A percentile compares a stretch with the other conserved stretches of the same genome.
These are phyloP conservation scores for Paramuricea clavata DNA, from an alignment of 92 coral and sea anemone genomes.

Conservation along the genomic window DNA sequence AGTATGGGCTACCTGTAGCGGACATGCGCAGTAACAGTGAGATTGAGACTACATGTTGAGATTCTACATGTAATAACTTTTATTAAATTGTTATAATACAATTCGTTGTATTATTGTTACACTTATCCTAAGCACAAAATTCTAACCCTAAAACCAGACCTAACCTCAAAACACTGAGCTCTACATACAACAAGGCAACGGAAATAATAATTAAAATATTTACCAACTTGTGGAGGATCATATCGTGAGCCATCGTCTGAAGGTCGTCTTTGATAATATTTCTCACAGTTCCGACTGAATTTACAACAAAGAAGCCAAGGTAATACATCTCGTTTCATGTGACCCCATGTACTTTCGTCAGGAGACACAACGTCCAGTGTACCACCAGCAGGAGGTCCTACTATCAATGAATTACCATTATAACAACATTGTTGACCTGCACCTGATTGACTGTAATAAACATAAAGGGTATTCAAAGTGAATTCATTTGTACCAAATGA, in stretches of 20 bases:
- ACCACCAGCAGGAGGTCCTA: constrained; percentile 75
- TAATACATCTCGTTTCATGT: constrained; percentile 74
- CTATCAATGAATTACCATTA: constrained; percentile 67
- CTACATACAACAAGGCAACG: no score
- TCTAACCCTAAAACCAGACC: no score
- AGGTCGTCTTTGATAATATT: constrained; percentile 51
- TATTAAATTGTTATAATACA: no score
- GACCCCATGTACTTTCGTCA: constrained; percentile 72
- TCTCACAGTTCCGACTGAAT: constrained; percentile 21
- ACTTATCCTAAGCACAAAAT: no score
- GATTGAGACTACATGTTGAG: no score
- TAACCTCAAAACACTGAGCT: no score
- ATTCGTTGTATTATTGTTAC: no score
- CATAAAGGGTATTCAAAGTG: not conserved
- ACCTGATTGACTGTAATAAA: constrained; percentile 56
- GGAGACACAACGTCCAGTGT: constrained; percentile 74
- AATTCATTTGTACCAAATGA: no score
- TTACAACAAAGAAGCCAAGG: constrained; percentile 81
- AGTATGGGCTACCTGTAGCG: no score
- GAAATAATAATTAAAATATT: no score
- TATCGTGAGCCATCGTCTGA: constrained; percentile 62
- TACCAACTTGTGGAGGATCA: constrained; percentile 62
- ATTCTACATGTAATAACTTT: no score
- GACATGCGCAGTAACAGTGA: no score
- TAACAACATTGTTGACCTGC: constrained; percentile 87